phyloP scores from a whole-genome alignment of 1,140 invertebrate genomes.

The Megathymus violae region DNA sequence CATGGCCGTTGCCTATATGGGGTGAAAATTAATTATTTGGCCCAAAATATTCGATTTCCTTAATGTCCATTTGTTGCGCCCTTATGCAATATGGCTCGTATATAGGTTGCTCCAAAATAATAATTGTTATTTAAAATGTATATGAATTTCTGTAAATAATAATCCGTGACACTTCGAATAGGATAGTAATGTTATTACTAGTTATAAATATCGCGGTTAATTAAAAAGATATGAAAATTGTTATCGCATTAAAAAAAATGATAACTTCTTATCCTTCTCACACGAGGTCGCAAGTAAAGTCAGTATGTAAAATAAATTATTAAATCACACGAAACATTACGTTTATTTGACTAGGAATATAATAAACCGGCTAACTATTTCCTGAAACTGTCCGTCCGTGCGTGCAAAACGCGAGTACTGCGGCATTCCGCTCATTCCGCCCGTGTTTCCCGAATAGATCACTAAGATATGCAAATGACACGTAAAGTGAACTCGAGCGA shows the following conservation, averaged over 20 bases:
- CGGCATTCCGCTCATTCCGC: conserved; percentile 13
- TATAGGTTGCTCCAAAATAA: conserved; percentile 41
- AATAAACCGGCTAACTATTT: conserved; percentile 26
- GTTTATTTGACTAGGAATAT: conserved; percentile 9
- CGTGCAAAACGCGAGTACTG: conserved; percentile 24
- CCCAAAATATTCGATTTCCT: conserved; percentile 50
- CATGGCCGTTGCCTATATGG: conserved; percentile 43
- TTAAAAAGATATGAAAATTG: too few species aligned
- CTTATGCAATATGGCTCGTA: conserved; percentile 32
- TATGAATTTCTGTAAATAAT: too few species aligned
- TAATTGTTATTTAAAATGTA: too few species aligned
- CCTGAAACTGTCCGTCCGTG: conserved; percentile 23
- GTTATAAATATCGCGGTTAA: too few species aligned
- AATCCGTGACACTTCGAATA: too few species aligned
- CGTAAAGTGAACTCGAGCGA: conserved; percentile 26
- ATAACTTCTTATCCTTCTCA: too few species aligned
- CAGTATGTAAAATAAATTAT: background rate
- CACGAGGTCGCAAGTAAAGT: too few species aligned
- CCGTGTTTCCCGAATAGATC: conserved; percentile 23
- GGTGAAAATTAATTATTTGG: conserved; percentile 54
- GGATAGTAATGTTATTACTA: too few species aligned
- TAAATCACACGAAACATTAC: conserved; percentile 6
- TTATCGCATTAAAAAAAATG: too few species aligned
- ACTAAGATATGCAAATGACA: conserved; percentile 32
- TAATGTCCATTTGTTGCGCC: conserved; percentile 41